A percentile compares a stretch with the other conserved stretches of the same genome.
These are phyloP conservation scores for Drosophila oshimai DNA, from an alignment of 1,140 invertebrate genomes.

Conservation along the genomic window DNA sequence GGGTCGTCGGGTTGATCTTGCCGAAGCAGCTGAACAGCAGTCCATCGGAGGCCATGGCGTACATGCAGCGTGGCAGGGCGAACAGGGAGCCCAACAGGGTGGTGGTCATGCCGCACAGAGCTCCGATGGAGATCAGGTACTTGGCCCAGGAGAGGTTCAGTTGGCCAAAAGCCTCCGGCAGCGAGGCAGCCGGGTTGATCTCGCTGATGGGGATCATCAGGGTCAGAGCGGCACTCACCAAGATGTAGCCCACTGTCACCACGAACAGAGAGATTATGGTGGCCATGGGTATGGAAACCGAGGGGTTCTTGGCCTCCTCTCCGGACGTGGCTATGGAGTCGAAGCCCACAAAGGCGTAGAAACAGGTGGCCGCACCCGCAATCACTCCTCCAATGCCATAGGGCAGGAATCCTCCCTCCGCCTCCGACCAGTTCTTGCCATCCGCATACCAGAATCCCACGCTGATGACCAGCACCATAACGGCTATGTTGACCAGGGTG, in stretches of 20 bases:
- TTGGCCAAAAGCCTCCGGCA: conserved; percentile 92
- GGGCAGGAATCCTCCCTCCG: conserved; percentile 90
- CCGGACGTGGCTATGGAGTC: conserved; percentile 94
- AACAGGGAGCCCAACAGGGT: conserved; percentile 93
- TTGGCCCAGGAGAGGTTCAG: conserved; percentile 92
- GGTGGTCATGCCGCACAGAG: conserved; percentile 94
- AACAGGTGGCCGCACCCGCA: conserved; percentile 93
- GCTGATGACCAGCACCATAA: conserved; percentile 89
- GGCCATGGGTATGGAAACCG: conserved; percentile 90
- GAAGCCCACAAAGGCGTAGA: conserved; percentile 94
- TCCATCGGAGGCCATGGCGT: conserved; percentile 95
- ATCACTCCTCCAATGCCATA: conserved; percentile 90
- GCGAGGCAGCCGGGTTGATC: conserved; percentile 90
- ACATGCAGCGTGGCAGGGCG: conserved; percentile 91
- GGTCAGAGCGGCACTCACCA: conserved; percentile 92
- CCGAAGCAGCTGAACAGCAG: conserved; percentile 92
- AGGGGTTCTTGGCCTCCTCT: conserved; percentile 92
- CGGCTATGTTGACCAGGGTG: conserved; percentile 89
- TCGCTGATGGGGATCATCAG: conserved; percentile 91
- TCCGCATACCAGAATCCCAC: conserved; percentile 92
- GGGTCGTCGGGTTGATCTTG: conserved; percentile 88
- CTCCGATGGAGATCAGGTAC: conserved; percentile 93
- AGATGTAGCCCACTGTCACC: conserved; percentile 90
- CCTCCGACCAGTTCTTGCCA: conserved; percentile 89
- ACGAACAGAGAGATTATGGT: conserved; percentile 91